These are phyloP conservation scores for Morone chrysops DNA, from an alignment of 2,113 vertebrate genomes.

Conservation along the genomic window DNA sequence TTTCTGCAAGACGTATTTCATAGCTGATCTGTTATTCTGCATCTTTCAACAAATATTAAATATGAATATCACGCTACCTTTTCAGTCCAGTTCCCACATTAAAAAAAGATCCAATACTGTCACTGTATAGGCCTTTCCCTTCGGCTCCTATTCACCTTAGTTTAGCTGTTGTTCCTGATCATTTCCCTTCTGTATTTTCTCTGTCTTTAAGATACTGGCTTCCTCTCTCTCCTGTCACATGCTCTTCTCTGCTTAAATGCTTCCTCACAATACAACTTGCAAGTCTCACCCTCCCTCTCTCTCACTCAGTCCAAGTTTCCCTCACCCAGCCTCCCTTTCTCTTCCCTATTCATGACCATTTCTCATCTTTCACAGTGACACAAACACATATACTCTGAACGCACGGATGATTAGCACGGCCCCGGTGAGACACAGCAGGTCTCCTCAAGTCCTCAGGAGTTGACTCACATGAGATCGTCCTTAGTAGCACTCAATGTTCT, in stretches of 20 bases:
- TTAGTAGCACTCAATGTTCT: slow-evolving; percentile 8
- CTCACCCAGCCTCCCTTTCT: slow-evolving; percentile 26
- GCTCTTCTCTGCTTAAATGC: slow-evolving; percentile 45
- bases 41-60: slow-evolving; percentile 4
- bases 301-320: slow-evolving; percentile 37
- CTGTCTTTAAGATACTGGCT: slow-evolving; percentile 14
- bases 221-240: slow-evolving; percentile 30
- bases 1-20: slow-evolving; percentile 4
- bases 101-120: slow-evolving; percentile 10
- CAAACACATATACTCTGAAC: not conserved
- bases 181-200: slow-evolving; percentile 1
- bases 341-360: slow-evolving; percentile 22
- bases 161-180: not conserved
- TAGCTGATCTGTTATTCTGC: not conserved
- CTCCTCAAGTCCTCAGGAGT: slow-evolving; percentile 62
- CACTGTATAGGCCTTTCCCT: not conserved
- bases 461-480: slow-evolving; percentile 68
- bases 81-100: slow-evolving; percentile 12
- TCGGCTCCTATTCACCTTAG: not conserved
- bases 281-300: slow-evolving; percentile 45
- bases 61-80: slow-evolving; percentile 45
- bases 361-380: slow-evolving; percentile 67
- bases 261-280: slow-evolving; percentile 54
- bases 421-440: slow-evolving; percentile 41
- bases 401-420: slow-evolving; percentile 21